Base-by-base conservation (phyloP, 2,797 vertebrate genomes). In the Mormyrops attenuatus region DNA sequence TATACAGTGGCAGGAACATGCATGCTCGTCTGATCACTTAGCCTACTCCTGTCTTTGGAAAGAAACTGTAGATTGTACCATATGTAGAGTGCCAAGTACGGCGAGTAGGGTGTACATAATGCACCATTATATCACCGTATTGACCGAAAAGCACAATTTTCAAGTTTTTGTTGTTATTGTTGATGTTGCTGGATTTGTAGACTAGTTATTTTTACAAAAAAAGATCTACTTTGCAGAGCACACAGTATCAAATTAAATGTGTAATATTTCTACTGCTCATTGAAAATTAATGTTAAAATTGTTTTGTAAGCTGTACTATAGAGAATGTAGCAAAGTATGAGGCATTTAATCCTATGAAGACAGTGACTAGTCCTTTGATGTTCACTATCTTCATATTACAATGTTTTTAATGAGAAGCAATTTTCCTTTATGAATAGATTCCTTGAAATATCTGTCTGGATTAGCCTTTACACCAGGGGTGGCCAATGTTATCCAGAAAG, bases 91-190 rank as follows among this genome's bases (percentile, higher is more conserved):
- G 89, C 82, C 89, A 85, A 60, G 88, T 63, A 50, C 55, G 47
- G 82, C 34, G 55, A 66, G 2, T 11, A 77, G 13, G 63, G 47
- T 47, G 47, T 44, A 38, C 30, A 1, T 30, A 73, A 60, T 22
- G 63, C 49, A 50, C 57, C 26, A 60, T 73, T 86, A 49, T 26
- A 80, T 89, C 85, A 55, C 89, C 13, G 60, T 89, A 87, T 53
- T 87, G 60, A 77, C 63, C 30, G 63, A 89, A 87, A 89, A 89
- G 89, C 89, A 89, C 89, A 89, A 89, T 87, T 89, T 77, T 52
- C 85, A 86, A 86, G 49, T 52, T 86, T 85, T 85, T 50, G 66
- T 80, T 80, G 73, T 57, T 34, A 53, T 89, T 66, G 47, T 87
- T 87, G 34, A 63, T 88, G 55, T 66, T 63, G 87, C 85, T 86